Evolutionary conservation across 2,113 vertebrate genomes (phyloP).

Genomic region (Eonycteris spelaea): DNA sequence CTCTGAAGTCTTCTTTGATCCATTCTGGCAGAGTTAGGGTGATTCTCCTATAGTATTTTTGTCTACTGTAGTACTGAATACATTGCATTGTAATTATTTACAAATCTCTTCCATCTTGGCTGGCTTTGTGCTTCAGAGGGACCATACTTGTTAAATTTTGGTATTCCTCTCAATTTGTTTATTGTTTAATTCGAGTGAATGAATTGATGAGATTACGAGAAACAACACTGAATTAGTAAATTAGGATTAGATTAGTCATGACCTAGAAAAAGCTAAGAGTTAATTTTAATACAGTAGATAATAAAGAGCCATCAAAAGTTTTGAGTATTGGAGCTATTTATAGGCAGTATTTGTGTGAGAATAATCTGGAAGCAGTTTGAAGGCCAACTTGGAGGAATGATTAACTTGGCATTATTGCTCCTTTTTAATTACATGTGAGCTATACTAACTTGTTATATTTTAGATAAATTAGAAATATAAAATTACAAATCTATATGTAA

Average conservation of each 20-base stretch:
- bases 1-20: not conserved
- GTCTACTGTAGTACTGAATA: not conserved
- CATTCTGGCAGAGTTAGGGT: not conserved
- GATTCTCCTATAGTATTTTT: not conserved
- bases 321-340: not conserved
- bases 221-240: not conserved
- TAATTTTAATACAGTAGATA: slow-evolving; percentile 3
- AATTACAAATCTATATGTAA: not conserved
- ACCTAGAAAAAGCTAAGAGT: not conserved
- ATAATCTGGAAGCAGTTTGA: not conserved
- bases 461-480: not conserved
- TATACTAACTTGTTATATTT: slow-evolving; percentile 24
- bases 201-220: not conserved
- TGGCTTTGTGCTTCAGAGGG: not conserved
- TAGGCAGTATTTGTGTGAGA: not conserved
- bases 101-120: not conserved
- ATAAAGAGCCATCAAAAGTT: not conserved
- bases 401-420: not conserved
- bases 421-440: not conserved
- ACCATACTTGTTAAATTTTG: not conserved
- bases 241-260: not conserved
- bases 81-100: not conserved
- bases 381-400: not conserved
- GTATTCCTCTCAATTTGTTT: not conserved
- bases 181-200: not conserved